Percentiles rank a stretch among this genome's conserved stretches.
Conservation (phyloP, 2,113 vertebrate species). For the Columbina picui region DNA sequence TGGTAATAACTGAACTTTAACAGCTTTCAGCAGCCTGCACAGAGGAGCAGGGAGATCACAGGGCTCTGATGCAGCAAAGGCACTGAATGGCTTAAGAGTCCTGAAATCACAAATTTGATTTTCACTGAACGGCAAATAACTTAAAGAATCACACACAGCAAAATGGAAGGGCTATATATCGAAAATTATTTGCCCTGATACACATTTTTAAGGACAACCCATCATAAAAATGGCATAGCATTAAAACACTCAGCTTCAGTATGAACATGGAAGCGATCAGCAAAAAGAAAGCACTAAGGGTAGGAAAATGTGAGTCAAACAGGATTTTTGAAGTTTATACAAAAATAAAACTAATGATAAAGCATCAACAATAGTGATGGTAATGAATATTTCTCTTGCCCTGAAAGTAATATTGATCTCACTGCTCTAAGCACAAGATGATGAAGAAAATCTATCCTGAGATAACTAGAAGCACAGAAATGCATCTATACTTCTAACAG, state of each 20-base stretch:
- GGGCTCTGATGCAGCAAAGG: neutral
- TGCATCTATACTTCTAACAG: neutral
- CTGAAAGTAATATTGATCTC: neutral
- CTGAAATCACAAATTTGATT: neutral
- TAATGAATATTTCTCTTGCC: neutral
- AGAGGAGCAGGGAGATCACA: neutral
- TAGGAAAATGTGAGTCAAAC: neutral
- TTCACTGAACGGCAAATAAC: neutral
- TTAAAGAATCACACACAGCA: neutral
- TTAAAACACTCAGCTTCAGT: neutral
- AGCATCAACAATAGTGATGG: neutral
- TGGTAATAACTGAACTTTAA: neutral
- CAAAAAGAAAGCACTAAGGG: neutral
- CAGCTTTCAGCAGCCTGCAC: neutral
- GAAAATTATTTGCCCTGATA: neutral
- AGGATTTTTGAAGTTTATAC: neutral
- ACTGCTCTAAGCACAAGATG: neutral
- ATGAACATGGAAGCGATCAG: neutral
- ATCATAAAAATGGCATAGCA: neutral
- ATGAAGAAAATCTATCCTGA: neutral
- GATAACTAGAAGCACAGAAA: neutral
- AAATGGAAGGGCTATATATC: neutral
- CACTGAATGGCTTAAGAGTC: neutral
- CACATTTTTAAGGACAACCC: neutral
- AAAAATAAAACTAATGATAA: neutral